Evolutionary conservation across 2,888 invertebrate genomes (phyloP).

Genomic region (Clistopyga incitator): DNA sequence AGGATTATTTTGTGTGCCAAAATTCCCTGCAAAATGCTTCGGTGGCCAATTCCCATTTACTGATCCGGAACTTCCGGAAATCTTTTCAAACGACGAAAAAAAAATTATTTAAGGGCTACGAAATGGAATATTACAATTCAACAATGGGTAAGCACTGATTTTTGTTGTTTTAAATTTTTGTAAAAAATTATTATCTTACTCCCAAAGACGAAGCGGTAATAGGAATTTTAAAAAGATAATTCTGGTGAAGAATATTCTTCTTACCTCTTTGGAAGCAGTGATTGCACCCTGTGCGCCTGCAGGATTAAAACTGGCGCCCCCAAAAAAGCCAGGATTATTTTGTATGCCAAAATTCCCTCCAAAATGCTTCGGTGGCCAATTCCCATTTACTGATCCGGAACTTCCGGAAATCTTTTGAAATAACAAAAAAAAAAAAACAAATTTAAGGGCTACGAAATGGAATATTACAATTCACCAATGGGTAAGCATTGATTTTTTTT

Average conservation of each 20-base stretch:
- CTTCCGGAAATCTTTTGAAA: not conserved
- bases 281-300: constrained; percentile 41
- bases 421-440: not conserved
- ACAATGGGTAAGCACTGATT: too few relatives aligned
- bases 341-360: not conserved
- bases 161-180: too few relatives aligned
- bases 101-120: not conserved
- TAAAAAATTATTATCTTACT: too few relatives aligned
- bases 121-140: not conserved
- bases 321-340: not conserved
- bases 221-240: too few relatives aligned
- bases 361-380: not conserved
- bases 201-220: too few relatives aligned
- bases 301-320: constrained; percentile 6
- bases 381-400: not conserved
- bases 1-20: not conserved
- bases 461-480: not conserved
- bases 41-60: not conserved
- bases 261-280: constrained; percentile 25
- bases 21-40: not conserved
- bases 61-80: not conserved
- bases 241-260: too few relatives aligned
- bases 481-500: too few relatives aligned
- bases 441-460: not conserved
- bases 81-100: not conserved